Evolutionary conservation across 2,888 invertebrate species (phyloP), one percentile per base, ranked within the genome.

Genomic region (Xestobium rufovillosum): DNA sequence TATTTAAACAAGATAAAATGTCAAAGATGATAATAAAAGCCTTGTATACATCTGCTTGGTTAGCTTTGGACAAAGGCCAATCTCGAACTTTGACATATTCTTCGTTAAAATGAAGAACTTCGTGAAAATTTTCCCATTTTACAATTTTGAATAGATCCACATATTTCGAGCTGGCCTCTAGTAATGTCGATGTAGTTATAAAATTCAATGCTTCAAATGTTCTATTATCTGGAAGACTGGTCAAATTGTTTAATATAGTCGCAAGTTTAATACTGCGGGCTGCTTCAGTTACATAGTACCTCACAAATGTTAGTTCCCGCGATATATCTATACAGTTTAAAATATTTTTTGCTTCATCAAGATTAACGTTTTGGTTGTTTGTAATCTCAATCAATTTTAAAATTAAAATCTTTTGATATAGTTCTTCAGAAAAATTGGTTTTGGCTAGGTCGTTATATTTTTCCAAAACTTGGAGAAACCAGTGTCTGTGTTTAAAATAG

Each of bases 21-120:
- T 70, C 45, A 69, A 73, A 44, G 70, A 68, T 43, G 68, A n/a
- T n/a, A n/a, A n/a, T 71, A 44, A 70, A 73, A 1, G 67, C 68
- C 35, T 69, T 64, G 34, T 68, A 60, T 51, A 71, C 70, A 9
- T 39, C 31, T 13, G 26, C 19, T 15, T 9, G 32, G 14, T 26
- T 36, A 11, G 16, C 30, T 13, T 19, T 42, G 25, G 4, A 39
- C 19, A 8, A 42, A 34, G 4, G 26, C 36, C 4, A n/a, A n/a
- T n/a, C n/a, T n/a, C n/a, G n/a, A n/a, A n/a, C n/a, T n/a, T n/a
- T n/a, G n/a, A n/a, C n/a, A n/a, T n/a, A n/a, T n/a, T n/a, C n/a
- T n/a, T n/a, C n/a, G n/a, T n/a, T n/a, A n/a, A n/a, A n/a, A n/a
- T n/a, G n/a, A n/a, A n/a, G n/a, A n/a, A n/a, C n/a, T n/a, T n/a